Conservation (phyloP, 2,888 invertebrate species). For the Rotaria magnacalcarata region DNA sequence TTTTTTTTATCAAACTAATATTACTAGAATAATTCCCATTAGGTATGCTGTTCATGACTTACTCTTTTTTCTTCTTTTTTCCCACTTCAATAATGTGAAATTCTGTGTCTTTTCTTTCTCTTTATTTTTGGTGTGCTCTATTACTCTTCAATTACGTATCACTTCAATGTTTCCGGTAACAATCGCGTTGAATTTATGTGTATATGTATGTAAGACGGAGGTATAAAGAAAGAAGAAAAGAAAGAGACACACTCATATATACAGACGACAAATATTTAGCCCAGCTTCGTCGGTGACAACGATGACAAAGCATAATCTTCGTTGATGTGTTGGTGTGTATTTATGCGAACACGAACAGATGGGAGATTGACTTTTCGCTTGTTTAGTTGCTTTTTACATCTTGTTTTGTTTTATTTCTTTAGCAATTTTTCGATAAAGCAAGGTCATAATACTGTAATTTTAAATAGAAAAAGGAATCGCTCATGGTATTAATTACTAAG, state of each 20-base stretch:
- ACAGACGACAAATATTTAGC: neutral
- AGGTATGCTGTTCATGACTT: neutral
- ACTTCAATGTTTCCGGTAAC: neutral
- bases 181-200: neutral
- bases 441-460: neutral
- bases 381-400: neutral
- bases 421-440: neutral
- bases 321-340: neutral
- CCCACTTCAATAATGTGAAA: neutral
- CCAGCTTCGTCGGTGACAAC: neutral
- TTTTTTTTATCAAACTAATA: neutral
- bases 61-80: neutral
- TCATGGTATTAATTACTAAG: neutral
- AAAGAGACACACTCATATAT: neutral
- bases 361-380: neutral
- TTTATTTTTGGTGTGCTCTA: neutral
- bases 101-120: neutral
- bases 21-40: neutral
- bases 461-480: neutral
- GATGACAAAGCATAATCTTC: neutral
- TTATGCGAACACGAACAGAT: conserved; percentile 6
- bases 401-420: neutral
- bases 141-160: neutral
- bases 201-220: neutral
- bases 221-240: neutral